A percentile compares a stretch with the other conserved stretches of the same genome.
Evolutionary conservation across 2,113 vertebrate genomes (phyloP).

Genomic region (Atractosteus spatula): DNA sequence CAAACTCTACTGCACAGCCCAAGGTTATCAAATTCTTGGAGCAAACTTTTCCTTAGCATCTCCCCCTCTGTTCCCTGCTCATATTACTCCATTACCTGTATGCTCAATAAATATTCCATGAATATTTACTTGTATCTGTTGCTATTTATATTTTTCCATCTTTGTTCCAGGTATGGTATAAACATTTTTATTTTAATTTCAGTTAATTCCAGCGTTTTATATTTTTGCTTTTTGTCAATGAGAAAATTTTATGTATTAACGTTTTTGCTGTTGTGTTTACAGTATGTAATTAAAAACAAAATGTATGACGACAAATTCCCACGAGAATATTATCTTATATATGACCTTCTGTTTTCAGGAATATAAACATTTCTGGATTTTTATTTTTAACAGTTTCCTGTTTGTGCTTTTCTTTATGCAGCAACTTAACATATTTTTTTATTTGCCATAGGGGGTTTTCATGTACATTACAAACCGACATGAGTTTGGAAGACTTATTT

Average conservation of each 20-base stretch:
- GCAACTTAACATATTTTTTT: slow-evolving; percentile 48
- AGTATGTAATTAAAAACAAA: background rate
- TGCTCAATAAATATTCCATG: slow-evolving; percentile 55
- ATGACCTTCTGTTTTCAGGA: too few relatives aligned
- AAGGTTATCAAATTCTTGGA: slow-evolving; percentile 50
- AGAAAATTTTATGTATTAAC: background rate
- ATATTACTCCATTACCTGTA: slow-evolving; percentile 30
- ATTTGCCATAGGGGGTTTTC: slow-evolving; percentile 82
- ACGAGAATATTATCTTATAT: too few relatives aligned
- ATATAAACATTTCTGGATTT: slow-evolving; percentile 3
- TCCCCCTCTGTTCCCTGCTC: slow-evolving; percentile 24
- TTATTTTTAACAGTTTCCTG: slow-evolving; percentile 7
- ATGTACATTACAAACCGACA: slow-evolving; percentile 96
- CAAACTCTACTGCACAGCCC: slow-evolving; percentile 29
- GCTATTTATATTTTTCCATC: slow-evolving; percentile 26
- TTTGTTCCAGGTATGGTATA: background rate
- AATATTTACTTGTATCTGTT: slow-evolving; percentile 34
- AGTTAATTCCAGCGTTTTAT: slow-evolving; percentile 41
- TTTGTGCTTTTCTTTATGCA: background rate
- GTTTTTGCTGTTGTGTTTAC: slow-evolving; percentile 11
- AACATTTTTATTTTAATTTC: background rate
- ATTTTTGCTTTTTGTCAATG: background rate
- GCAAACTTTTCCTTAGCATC: slow-evolving; percentile 41
- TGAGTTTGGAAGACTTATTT: slow-evolving; percentile 92
- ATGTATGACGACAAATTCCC: too few relatives aligned